Conservation (phyloP, 1,140 invertebrate species). For the Trichoplusia ni region DNA sequence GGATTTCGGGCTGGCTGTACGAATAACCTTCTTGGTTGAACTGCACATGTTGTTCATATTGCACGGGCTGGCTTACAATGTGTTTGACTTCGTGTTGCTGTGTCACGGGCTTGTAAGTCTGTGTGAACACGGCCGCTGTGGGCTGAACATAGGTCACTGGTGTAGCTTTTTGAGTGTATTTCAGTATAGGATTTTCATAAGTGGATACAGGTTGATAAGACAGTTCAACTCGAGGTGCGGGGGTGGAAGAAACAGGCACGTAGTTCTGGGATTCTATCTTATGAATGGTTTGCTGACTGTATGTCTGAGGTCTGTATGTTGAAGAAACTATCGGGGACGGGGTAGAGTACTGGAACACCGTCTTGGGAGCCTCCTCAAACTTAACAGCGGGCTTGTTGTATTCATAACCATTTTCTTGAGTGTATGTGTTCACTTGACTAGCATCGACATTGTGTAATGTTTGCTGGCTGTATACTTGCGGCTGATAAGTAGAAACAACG, state of each 20-base stretch:
- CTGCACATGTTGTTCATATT: slow-evolving; percentile 48
- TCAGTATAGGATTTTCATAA: slow-evolving; percentile 72
- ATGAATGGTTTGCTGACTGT: slow-evolving; percentile 58
- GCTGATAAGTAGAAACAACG: slow-evolving; percentile 53
- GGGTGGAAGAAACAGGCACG: slow-evolving; percentile 61
- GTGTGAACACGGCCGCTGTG: slow-evolving; percentile 59
- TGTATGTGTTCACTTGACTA: slow-evolving; percentile 55
- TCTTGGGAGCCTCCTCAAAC: slow-evolving; percentile 44
- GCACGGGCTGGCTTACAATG: slow-evolving; percentile 43
- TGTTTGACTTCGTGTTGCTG: slow-evolving; percentile 54
- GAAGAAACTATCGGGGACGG: slow-evolving; percentile 46
- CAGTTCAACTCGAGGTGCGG: slow-evolving; percentile 51
- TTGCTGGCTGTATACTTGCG: slow-evolving; percentile 60
- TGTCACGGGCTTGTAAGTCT: slow-evolving; percentile 56
- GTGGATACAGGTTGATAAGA: slow-evolving; percentile 61
- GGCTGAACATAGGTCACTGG: slow-evolving; percentile 62
- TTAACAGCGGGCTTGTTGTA: slow-evolving; percentile 43
- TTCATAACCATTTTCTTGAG: slow-evolving; percentile 50
- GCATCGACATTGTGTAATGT: slow-evolving; percentile 63
- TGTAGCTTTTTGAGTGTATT: slow-evolving; percentile 64
- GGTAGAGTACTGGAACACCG: slow-evolving; percentile 48
- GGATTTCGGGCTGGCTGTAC: slow-evolving; percentile 66
- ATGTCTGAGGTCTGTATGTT: slow-evolving; percentile 53
- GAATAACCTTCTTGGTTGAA: slow-evolving; percentile 57
- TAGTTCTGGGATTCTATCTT: slow-evolving; percentile 51